phyloP scores from a whole-genome alignment of 2,113 vertebrate species.

The Cavia aperea region DNA sequence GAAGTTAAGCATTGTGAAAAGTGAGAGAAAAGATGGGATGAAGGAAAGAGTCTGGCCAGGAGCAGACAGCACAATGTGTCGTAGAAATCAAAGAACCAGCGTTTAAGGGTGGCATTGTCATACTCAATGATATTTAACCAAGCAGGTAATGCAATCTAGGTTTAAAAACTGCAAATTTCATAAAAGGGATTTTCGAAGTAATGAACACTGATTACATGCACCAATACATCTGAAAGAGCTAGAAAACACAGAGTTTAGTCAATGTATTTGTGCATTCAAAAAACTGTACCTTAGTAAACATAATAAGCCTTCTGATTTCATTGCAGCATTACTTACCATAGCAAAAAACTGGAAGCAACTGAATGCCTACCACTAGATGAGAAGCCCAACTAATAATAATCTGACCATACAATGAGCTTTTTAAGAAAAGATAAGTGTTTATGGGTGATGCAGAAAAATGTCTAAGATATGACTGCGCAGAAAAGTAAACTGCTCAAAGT shows the following conservation, averaged over 20 bases:
- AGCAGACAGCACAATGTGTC: neutral
- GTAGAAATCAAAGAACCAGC: neutral
- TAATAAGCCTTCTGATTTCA: neutral
- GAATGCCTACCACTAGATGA: neutral
- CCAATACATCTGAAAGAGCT: constrained; percentile 19
- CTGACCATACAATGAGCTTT: neutral
- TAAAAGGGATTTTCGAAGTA: constrained; percentile 1
- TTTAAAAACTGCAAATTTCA: neutral
- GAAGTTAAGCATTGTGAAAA: neutral
- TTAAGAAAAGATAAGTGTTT: neutral
- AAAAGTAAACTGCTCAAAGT: neutral
- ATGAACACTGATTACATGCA: constrained; percentile 34
- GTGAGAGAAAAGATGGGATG: neutral
- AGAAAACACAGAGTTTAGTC: neutral
- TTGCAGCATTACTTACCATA: neutral
- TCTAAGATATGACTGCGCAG: neutral
- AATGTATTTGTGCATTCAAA: neutral
- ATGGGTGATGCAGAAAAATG: neutral
- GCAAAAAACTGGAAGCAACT: neutral
- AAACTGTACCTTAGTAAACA: constrained; percentile 24
- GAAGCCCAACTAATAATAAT: neutral
- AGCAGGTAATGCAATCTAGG: neutral
- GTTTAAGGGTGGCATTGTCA: neutral
- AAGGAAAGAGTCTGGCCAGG: neutral
- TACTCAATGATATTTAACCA: neutral